These are phyloP conservation scores for Spondyliosoma cantharus DNA, from an alignment of 2,797 vertebrate genomes.

Conservation along the genomic window DNA sequence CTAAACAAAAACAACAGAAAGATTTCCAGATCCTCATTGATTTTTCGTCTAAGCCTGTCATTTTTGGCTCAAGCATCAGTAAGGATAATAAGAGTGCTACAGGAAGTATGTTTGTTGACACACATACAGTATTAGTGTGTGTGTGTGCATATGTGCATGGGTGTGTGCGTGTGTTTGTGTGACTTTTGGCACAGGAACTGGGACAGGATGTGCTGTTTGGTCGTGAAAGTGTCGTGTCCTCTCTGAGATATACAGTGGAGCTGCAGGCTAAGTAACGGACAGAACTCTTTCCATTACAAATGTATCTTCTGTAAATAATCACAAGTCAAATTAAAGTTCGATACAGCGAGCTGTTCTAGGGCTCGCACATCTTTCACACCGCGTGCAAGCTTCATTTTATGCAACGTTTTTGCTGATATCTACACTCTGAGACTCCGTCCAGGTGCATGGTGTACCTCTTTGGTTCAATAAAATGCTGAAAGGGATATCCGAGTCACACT, in stretches of 20 bases:
- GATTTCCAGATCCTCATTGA: neutral
- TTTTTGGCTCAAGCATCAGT: conserved; percentile 7
- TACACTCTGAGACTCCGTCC: conserved; percentile 7
- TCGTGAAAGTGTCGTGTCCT: conserved; percentile 61
- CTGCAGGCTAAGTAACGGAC: conserved; percentile 7
- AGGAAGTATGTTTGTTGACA: conserved; percentile 45
- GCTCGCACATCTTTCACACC: neutral
- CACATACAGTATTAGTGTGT: conserved; percentile 7
- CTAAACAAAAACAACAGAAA: neutral
- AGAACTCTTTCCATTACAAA: conserved; percentile 26
- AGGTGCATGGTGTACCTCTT: neutral
- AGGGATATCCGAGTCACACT: neutral
- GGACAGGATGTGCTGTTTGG: conserved; percentile 71
- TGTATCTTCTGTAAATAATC: conserved; percentile 23
- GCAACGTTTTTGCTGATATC: conserved; percentile 2
- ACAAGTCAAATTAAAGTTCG: neutral
- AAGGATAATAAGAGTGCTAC: no score
- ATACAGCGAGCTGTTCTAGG: neutral
- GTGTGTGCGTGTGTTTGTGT: conserved; percentile 34
- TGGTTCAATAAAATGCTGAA: conserved; percentile 2
- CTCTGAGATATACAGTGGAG: conserved; percentile 32
- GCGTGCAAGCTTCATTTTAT: neutral
- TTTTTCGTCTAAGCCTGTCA: conserved; percentile 27
- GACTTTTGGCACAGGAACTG: conserved; percentile 52
- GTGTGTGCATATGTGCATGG: conserved; percentile 9